Evolutionary conservation across 2,113 vertebrate genomes (phyloP).

Genomic region (Dicentrarchus labrax): DNA sequence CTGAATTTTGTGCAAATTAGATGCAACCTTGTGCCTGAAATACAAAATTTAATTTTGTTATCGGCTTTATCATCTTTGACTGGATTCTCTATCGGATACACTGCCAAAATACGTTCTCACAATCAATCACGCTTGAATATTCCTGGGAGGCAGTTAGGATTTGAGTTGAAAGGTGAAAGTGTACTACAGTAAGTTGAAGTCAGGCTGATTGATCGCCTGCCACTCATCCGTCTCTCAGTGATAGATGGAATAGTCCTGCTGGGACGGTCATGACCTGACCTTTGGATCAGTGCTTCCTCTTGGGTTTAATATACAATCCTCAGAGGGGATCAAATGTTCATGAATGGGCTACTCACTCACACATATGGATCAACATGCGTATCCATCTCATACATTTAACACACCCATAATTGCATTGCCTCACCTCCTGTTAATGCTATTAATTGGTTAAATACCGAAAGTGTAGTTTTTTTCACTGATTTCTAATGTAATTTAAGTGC

Average conservation of each 20-base stretch:
- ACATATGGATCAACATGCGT: conserved; percentile 5
- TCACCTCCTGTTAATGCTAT: conserved; percentile 3
- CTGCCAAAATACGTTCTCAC: not conserved
- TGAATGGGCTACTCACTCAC: not conserved
- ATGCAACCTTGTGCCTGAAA: not conserved
- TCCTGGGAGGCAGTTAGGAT: conserved; percentile 24
- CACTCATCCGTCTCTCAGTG: conserved; percentile 44
- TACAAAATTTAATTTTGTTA: not conserved
- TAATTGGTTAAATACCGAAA: conserved; percentile 3
- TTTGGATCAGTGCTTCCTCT: conserved; percentile 49
- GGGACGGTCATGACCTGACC: conserved; percentile 64
- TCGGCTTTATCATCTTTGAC: not conserved
- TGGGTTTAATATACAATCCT: conserved; percentile 46
- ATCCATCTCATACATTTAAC: conserved; percentile 9
- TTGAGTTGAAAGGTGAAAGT: conserved; percentile 68
- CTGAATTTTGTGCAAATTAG: not conserved
- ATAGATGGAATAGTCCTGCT: conserved; percentile 58
- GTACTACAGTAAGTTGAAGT: conserved; percentile 28
- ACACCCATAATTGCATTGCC: conserved; percentile 8
- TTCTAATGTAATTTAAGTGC: conserved; percentile 2
- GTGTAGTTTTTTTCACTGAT: not conserved
- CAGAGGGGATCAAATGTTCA: conserved; percentile 19
- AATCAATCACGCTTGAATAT: conserved; percentile 14
- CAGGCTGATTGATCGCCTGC: conserved; percentile 61
- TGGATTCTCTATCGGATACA: not conserved